Percentiles rank a stretch among this genome's conserved stretches.
phyloP scores from a whole-genome alignment of 2,888 invertebrate genomes.

The Vanessa cardui region DNA sequence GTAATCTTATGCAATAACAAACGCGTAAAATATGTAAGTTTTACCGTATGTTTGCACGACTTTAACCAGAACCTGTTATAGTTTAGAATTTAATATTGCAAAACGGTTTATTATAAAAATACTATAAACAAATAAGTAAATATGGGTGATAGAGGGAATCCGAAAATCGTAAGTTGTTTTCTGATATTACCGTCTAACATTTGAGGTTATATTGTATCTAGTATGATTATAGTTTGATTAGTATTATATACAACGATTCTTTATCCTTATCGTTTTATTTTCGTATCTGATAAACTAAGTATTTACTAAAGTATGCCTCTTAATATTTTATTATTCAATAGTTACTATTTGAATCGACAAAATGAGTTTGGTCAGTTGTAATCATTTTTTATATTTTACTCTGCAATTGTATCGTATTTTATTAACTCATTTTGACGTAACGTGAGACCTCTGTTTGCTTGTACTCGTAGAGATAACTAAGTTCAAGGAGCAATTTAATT shows the following conservation, averaged over 20 bases:
- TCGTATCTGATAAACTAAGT: conserved; percentile 27
- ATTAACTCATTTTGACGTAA: neutral
- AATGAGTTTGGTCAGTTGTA: conserved; percentile 35
- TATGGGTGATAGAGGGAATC: conserved; percentile 28
- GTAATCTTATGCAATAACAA: conserved; percentile 20
- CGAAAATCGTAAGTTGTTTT: conserved; percentile 40
- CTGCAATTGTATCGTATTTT: neutral
- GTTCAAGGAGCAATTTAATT: conserved; percentile 17
- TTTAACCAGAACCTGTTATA: neutral
- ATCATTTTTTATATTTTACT: neutral
- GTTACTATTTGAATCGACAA: conserved; percentile 19
- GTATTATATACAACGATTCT: neutral
- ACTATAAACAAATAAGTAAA: conserved; percentile 21
- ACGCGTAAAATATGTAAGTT: conserved; percentile 17
- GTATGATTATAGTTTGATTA: neutral
- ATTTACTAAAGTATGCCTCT: neutral
- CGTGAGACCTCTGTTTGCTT: neutral
- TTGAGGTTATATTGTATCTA: neutral
- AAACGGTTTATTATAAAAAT: neutral
- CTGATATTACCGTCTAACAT: neutral
- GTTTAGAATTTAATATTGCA: neutral
- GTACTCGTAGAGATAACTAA: conserved; percentile 22
- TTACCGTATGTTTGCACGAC: conserved; percentile 12
- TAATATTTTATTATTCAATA: conserved; percentile 10
- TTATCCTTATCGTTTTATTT: conserved; percentile 19